Conservation (phyloP, 2,888 invertebrate genomes). For the Parapristionchus giblindavisi region DNA sequence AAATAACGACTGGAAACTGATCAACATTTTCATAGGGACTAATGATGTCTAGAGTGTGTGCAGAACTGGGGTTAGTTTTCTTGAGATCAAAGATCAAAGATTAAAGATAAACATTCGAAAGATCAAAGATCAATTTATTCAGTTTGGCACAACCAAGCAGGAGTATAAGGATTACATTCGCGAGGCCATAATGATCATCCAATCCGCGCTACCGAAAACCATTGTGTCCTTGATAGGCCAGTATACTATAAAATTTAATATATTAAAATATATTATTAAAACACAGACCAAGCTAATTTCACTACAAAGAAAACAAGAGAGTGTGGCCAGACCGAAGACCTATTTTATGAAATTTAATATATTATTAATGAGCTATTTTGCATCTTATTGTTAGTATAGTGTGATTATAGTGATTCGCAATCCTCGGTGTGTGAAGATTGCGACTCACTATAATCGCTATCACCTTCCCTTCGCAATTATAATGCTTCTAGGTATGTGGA, state of each 20-base stretch:
- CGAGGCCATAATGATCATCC: conserved; percentile 5
- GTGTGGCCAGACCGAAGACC: too few species aligned
- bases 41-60: conserved; percentile 14
- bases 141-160: conserved; percentile 12
- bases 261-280: too few species aligned
- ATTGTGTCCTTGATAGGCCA: conserved; percentile 22
- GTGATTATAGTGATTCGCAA: background rate
- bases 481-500: conserved; percentile 23
- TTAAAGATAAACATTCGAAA: background rate
- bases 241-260: too few species aligned
- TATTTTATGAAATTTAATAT: too few species aligned
- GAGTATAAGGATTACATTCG: background rate
- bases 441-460: background rate
- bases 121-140: background rate
- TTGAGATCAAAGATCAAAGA: background rate
- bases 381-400: background rate
- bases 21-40: conserved; percentile 29
- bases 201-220: background rate
- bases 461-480: background rate
- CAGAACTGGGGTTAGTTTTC: background rate
- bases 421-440: background rate
- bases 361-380: too few species aligned
- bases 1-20: conserved; percentile 22
- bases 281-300: too few species aligned
- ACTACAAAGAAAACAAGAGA: too few species aligned